Evolutionary conservation across 1,140 invertebrate species (phyloP).

Genomic region (Drosophila novamexicana): DNA sequence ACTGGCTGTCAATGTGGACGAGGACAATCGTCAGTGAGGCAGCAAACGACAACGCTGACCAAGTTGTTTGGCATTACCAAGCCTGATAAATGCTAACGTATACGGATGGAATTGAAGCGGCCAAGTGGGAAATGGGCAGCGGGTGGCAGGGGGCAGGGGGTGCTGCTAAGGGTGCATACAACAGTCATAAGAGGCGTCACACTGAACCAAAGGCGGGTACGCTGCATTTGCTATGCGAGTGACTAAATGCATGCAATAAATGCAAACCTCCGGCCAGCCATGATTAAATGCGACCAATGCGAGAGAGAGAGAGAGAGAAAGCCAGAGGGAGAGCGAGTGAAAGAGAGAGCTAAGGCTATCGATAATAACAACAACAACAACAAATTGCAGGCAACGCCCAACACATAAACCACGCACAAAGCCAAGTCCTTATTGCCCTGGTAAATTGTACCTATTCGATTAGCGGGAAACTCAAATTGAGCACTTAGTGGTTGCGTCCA

Average conservation of each 20-base stretch:
- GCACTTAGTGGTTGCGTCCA: neutral
- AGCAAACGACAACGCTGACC: slow-evolving; percentile 43
- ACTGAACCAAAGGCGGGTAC: too few species aligned
- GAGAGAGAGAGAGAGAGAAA: neutral
- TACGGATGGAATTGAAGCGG: neutral
- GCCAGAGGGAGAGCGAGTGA: neutral
- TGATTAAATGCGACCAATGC: slow-evolving; percentile 49
- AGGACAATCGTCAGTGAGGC: slow-evolving; percentile 44
- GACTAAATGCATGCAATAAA: slow-evolving; percentile 46
- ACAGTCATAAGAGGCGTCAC: neutral
- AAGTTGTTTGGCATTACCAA: slow-evolving; percentile 50
- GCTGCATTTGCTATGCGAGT: neutral
- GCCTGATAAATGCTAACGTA: slow-evolving; percentile 56
- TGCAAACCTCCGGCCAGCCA: slow-evolving; percentile 20
- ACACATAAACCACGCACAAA: slow-evolving; percentile 22
- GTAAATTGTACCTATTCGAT: slow-evolving; percentile 1
- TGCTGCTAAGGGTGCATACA: slow-evolving; percentile 11
- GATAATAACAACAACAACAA: slow-evolving; percentile 15
- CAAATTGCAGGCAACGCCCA: neutral
- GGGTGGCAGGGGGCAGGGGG: neutral
- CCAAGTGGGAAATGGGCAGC: neutral
- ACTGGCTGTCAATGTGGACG: slow-evolving; percentile 13
- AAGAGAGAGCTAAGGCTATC: neutral
- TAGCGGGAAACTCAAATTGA: neutral
- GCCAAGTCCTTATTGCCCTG: slow-evolving; percentile 15